A percentile compares a stretch with the other conserved stretches of the same genome.
These are phyloP conservation scores for Metridium senile DNA, from an alignment of 92 coral and sea anemone species.

Conservation along the genomic window DNA sequence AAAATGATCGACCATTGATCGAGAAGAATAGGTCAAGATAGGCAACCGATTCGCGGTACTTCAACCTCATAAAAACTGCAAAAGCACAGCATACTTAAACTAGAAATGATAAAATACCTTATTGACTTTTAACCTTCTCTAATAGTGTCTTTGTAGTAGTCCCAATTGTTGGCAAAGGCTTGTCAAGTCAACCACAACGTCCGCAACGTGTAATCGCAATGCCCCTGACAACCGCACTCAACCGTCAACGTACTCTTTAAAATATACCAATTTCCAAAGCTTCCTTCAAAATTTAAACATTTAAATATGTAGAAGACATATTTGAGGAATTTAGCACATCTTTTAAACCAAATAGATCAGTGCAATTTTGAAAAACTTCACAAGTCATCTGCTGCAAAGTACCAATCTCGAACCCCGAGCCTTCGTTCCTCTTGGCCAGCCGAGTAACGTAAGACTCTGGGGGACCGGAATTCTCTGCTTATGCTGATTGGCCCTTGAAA, in stretches of 20 bases:
- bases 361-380: too few species aligned
- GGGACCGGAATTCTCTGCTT: too few species aligned
- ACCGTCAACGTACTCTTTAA: neutral
- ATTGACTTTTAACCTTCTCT: neutral
- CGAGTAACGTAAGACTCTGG: too few species aligned
- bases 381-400: too few species aligned
- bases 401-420: too few species aligned
- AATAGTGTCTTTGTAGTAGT: neutral
- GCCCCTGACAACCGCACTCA: conserved; percentile 20
- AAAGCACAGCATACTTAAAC: neutral
- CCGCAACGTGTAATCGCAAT: conserved; percentile 11
- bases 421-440: too few species aligned
- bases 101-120: neutral
- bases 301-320: neutral
- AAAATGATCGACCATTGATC: neutral
- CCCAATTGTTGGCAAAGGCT: neutral
- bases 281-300: neutral
- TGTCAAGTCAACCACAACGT: conserved; percentile 10
- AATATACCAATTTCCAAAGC: neutral
- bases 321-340: neutral
- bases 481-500: too few species aligned
- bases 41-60: neutral
- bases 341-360: neutral
- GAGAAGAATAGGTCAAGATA: neutral
- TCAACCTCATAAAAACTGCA: neutral